Evolutionary conservation across 2,797 vertebrate genomes (phyloP).

Genomic region (Girardinus metallicus): DNA sequence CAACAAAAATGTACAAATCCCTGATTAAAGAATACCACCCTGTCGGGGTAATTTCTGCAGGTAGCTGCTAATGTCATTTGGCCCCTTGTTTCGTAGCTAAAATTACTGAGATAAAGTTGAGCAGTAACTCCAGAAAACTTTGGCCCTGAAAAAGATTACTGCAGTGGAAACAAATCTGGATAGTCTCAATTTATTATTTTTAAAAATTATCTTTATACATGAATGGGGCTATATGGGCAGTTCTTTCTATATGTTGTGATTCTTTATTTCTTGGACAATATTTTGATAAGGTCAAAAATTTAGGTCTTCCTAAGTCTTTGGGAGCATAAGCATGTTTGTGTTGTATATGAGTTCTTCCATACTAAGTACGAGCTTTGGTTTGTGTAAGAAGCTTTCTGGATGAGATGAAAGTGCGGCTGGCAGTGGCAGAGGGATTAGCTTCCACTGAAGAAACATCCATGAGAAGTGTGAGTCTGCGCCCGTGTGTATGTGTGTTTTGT

Average conservation of each 20-base stretch:
- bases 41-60: not conserved
- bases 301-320: constrained; percentile 25
- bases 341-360: constrained; percentile 43
- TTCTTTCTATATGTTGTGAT: constrained; percentile 12
- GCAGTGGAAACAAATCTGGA: not conserved
- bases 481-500: constrained; percentile 4
- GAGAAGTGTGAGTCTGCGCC: constrained; percentile 37
- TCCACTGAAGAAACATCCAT: constrained; percentile 59
- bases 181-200: too few species aligned
- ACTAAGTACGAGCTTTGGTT: constrained; percentile 59
- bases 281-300: constrained; percentile 32
- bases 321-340: constrained; percentile 5
- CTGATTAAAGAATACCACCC: not conserved
- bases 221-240: not conserved
- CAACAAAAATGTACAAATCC: not conserved
- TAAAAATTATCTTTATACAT: not conserved
- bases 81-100: not conserved
- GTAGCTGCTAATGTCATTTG: not conserved
- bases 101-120: not conserved
- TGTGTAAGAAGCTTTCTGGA: constrained; percentile 73
- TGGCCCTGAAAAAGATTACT: not conserved
- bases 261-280: constrained; percentile 26
- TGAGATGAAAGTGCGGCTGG: constrained; percentile 66
- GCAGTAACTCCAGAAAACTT: not conserved
- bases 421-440: constrained; percentile 73